Base-by-base conservation (phyloP, 2,888 invertebrate species). In the Acrobasis consociella region DNA sequence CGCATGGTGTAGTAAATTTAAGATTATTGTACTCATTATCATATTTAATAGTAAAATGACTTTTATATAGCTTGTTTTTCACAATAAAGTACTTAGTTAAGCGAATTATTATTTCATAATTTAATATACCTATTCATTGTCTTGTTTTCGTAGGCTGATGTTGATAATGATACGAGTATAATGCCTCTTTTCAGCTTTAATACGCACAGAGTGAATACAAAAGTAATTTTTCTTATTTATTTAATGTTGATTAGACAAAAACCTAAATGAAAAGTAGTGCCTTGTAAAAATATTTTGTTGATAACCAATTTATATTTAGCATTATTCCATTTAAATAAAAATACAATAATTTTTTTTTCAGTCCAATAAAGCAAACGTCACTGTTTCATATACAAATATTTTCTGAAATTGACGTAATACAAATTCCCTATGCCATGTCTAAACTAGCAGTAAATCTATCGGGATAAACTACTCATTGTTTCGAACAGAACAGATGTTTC, bases 1-100 rank as follows among this genome's bases (percentile, higher is more conserved):
- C 71, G 73, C 75, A 80, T 69, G 68, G 71, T 69, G 72, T 68
- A 71, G 75, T 85, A 83, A 82, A 85, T 83, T 81, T 50, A 46
- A 70, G 69, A 77, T 73, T 81, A 79, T 77, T 78, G 71, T 76
- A 72, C 73, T 71, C 72, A 71, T 59, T 64, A 67, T 72, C 71
- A 72, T 79, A 79, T 78, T 78, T 80, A 77, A 80, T 72, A 56
- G 67, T 71, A 66, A 75, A 76, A 77, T 72, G 77, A 78, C 76
- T 69, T 67, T 70, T 69, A 68, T 73, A 67, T 72, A 72, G 67
- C 73, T 76, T 72, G 72, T 75, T 72, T 71, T 72, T 75, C 75
- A 74, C 71, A 74, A 77, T 69, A 71, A 72, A 70, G 65, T 69
- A 74, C 70, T 70, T 73, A 60, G 60, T 63, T 60, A 60, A 13